A percentile compares a stretch with the other conserved stretches of the same genome.
phyloP scores from a whole-genome alignment of 2,113 vertebrate species.

The Lontra canadensis region DNA sequence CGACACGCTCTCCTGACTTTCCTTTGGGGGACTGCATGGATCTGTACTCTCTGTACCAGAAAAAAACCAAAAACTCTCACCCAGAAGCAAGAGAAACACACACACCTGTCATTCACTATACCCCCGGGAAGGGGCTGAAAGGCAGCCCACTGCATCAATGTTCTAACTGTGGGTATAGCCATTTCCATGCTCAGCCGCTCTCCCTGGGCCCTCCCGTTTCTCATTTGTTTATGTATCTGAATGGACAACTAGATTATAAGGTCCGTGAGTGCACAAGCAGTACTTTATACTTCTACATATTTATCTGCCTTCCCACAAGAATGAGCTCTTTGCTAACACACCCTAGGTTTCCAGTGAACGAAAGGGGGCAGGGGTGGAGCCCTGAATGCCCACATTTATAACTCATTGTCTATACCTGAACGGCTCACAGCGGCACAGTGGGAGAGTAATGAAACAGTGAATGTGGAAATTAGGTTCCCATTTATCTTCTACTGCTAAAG shows the following conservation, averaged over 20 bases:
- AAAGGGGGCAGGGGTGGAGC: background rate
- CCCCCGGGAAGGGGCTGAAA: background rate
- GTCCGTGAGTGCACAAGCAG: background rate
- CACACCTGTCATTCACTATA: too few relatives aligned
- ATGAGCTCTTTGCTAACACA: background rate
- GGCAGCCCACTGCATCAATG: background rate
- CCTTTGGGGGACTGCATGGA: background rate
- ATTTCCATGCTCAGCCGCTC: background rate
- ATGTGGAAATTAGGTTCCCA: background rate
- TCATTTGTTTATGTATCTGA: background rate
- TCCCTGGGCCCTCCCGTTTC: background rate
- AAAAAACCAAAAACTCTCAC: background rate
- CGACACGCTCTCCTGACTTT: background rate
- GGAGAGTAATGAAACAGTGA: background rate
- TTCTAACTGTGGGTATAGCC: background rate
- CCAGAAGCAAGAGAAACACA: background rate
- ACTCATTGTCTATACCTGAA: background rate
- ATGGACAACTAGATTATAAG: background rate
- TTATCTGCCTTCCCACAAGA: background rate
- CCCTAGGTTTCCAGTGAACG: background rate
- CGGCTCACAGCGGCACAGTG: background rate
- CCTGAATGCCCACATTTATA: background rate
- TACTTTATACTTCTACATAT: background rate
- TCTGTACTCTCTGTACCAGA: background rate
- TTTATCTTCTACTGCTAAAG: background rate